Evolutionary conservation across 2,113 vertebrate genomes (phyloP), one percentile per base, ranked within the genome.

Genomic region (Paraplagusia blochii): DNA sequence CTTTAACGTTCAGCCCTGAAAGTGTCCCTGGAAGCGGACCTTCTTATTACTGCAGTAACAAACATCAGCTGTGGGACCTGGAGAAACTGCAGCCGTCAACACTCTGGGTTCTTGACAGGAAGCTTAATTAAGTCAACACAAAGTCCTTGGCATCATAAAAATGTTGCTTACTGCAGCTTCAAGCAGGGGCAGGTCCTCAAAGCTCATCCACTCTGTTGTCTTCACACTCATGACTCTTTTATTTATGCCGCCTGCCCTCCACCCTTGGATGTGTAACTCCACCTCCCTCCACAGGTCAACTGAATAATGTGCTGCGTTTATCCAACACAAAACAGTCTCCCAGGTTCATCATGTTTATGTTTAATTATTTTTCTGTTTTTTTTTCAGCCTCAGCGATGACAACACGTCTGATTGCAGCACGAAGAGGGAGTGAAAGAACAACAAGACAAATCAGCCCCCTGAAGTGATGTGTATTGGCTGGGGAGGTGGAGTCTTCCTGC

Each of bases 371-470:
- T 53, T 53, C 61, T 59, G 38, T 73, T 40, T 70, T 40, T 62
- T 62, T 54, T 45, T 17, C 19, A 48, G 56, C 33, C 22, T 45
- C 22, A 11, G 38, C 46, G 68, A 69, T 67, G 74, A 78, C 71
- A 66, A 69, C 60, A 52, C 58, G 42, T 76, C 66, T 88, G 84
- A 88, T 90, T 88, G 78, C 76, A 70, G 63, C 48, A 76, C 14
- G 43, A 65, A n/a, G 58, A 56, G 48, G 51, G 46, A 57, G 64
- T 6, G 61, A 51, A 74, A 79, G 68, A 72, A 72, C 84, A 82
- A 69, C 71, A 67, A 69, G 72, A 42, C 79, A 81, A 89, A 91
- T 91, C 89, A 91, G 81, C 89, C 87, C 82, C 88, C 86, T 63
- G 79, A 72, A 53, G 86, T 66, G 85, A 67, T 58, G 33, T 44